Base-by-base conservation (phyloP, 2,113 vertebrate species). In the Bucco capensis region DNA sequence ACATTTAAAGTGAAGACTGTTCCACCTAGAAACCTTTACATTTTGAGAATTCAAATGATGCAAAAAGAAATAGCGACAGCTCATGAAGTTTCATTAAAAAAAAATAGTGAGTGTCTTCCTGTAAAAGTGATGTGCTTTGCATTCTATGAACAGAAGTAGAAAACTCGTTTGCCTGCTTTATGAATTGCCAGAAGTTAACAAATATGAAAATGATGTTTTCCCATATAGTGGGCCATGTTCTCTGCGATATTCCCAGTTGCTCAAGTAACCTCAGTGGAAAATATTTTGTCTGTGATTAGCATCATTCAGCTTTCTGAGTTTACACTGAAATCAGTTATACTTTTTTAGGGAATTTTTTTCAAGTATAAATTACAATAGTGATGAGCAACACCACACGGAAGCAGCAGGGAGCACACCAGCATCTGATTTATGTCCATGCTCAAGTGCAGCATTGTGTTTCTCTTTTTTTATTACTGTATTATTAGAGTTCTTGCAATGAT, bases 351-450 rank as follows among this genome's bases (percentile, higher is more conserved):
- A 8, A 3, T 83, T 70, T 61, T 58, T 44, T n/a, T 4, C 3
- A 14, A 35, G 3, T 89, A 22, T 49, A n/a, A 72, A 71, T 88
- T 74, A 44, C 75, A 25, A 33, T 83, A 88, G 69, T 90, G 94
- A 89, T 94, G 90, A 96, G 90, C 94, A 96, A 83, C 94, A 91
- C 94, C 93, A 77, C 69, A 93, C 71, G 80, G 51, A 95, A 97
- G 94, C 96, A 96, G 93, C 78, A 93, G 96, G 96, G 96, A 96
- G 95, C 92, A 89, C 70, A 93, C 93, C 96, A 96, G 94, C 93
- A 94, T 95, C 92, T 96, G 88, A 96, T 96, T 97, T 97, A 90
- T 73, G 91, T 82, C 89, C 35, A 33, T 38, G 76, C 76, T 92
- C 70, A 92, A 91, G 70, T 88, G 75, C 70, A 95, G 69, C 70